These are phyloP conservation scores for Eurosta solidaginis DNA, from an alignment of 1,140 invertebrate species.

Conservation along the genomic window DNA sequence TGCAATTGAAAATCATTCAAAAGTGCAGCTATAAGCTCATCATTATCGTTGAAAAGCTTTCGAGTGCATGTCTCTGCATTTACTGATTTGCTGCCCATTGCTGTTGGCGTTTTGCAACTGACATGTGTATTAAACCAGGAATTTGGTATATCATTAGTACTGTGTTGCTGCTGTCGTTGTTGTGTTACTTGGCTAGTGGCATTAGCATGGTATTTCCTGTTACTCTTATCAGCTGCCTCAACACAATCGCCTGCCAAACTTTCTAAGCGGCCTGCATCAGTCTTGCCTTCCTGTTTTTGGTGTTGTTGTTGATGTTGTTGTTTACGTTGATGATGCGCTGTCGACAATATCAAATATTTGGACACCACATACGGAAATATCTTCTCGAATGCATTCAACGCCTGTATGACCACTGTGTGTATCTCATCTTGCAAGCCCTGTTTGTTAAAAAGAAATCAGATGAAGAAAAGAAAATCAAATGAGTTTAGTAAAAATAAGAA, in stretches of 20 bases:
- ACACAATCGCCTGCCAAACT: background rate
- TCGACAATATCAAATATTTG: constrained; percentile 53
- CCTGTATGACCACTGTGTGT: constrained; percentile 60
- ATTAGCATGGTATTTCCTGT: constrained; percentile 51
- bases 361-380: constrained; percentile 58
- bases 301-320: background rate
- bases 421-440: constrained; percentile 69
- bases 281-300: constrained; percentile 6
- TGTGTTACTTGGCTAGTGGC: constrained; percentile 48
- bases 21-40: constrained; percentile 58
- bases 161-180: background rate
- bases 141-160: background rate
- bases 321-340: constrained; percentile 20
- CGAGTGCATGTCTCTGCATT: background rate
- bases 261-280: constrained; percentile 42
- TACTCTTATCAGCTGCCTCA: constrained; percentile 10
- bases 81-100: constrained; percentile 2
- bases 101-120: background rate
- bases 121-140: background rate
- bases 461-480: background rate
- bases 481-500: background rate
- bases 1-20: constrained; percentile 60
- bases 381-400: constrained; percentile 59
- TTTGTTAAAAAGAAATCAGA: constrained; percentile 38
- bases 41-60: constrained; percentile 52